Conservation (phyloP, 2,113 vertebrate species). For the Aptenodytes patagonicus region DNA sequence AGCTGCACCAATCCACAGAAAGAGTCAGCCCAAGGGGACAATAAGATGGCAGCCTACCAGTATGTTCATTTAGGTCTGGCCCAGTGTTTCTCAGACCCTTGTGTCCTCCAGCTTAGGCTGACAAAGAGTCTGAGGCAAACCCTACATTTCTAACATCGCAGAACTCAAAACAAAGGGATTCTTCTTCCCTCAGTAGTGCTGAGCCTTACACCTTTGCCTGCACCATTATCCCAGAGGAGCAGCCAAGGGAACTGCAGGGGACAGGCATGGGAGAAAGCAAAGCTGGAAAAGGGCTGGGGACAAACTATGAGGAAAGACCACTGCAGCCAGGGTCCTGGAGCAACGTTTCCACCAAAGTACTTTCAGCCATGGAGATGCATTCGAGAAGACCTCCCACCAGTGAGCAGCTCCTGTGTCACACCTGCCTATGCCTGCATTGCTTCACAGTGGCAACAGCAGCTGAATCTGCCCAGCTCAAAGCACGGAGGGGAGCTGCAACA, state of each 20-base stretch:
- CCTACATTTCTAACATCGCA: accelerated
- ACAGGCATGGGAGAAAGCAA: background rate
- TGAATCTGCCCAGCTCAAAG: background rate
- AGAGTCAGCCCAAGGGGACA: background rate
- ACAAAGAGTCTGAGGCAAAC: background rate
- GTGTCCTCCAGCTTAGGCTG: background rate
- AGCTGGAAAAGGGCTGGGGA: background rate
- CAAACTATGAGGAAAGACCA: background rate
- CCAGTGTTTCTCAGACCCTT: background rate
- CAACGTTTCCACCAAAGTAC: background rate
- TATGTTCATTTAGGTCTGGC: background rate
- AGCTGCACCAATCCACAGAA: background rate
- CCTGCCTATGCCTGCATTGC: background rate
- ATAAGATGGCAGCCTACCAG: background rate
- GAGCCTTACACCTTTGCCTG: background rate
- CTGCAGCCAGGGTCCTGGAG: background rate
- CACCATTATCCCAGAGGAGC: background rate
- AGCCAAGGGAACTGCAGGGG: background rate
- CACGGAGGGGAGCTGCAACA: background rate
- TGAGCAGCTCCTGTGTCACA: background rate
- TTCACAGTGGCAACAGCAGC: accelerated
- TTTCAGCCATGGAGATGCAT: background rate
- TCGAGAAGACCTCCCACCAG: accelerated
- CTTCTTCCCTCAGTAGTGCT: background rate
- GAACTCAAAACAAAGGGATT: background rate